Base-by-base conservation (phyloP, 2,797 vertebrate species). In the Pseudomugil gertrudae region DNA sequence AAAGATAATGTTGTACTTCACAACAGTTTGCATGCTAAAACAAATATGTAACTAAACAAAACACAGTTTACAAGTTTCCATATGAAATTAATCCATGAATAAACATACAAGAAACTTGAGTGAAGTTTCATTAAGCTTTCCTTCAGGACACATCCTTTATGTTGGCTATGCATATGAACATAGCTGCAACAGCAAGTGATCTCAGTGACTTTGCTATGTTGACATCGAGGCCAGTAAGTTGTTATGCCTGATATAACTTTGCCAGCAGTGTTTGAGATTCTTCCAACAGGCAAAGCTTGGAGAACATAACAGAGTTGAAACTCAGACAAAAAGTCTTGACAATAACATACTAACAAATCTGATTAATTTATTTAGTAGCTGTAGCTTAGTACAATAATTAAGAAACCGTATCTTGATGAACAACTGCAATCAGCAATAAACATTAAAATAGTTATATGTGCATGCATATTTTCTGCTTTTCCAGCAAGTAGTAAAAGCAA, bases 191-290 rank as follows among this genome's bases (percentile, higher is more conserved):
- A 87, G 80, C 78, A 80, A 90, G 75, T 90, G 92, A 93, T 89
- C 89, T 92, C 90, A 90, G 89, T 48, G 35, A 58, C 80, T 84
- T 74, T 79, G 85, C 90, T 86, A 90, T 87, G 83, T 83, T 85
- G 88, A 90, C 86, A 85, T 69, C 72, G 79, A 80, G 75, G 67
- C 76, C 81, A 82, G 81, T 80, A 84, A 81, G 81, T 81, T 83
- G 66, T 81, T 74, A 74, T 47, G 90, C 89, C 90, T 87, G 83
- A 92, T 93, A 87, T 91, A 92, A 91, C 85, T 92, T 90, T 91
- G 89, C 87, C 90, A 92, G 84, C 81, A 84, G 81, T 55, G 85
- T 90, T 85, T 84, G 84, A 92, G 88, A 93, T 93, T 93, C 92
- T 92, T 92, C 78, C 82, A 63, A 68, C 77, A 54, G 80, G 74